phyloP scores from a whole-genome alignment of 2,888 invertebrate genomes.

The Ornithoptera alexandrae region DNA sequence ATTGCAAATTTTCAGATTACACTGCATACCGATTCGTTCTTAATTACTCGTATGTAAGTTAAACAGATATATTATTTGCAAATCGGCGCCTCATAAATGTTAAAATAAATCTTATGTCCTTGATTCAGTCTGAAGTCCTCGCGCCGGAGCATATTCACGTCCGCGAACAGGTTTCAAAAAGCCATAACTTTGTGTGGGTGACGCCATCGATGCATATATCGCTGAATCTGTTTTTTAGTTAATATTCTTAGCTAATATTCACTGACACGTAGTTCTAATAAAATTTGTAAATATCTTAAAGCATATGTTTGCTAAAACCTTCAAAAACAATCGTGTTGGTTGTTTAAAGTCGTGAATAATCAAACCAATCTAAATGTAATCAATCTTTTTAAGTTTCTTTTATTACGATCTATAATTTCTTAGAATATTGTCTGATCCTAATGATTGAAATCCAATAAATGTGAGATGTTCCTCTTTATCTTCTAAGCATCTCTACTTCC shows the following conservation, averaged over 20 bases:
- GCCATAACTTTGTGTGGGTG: constrained; percentile 41
- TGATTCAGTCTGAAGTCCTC: constrained; percentile 43
- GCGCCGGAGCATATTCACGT: constrained; percentile 32
- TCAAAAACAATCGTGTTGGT: too few species aligned
- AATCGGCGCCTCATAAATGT: constrained; percentile 34
- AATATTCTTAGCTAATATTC: not conserved
- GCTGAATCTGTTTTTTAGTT: constrained; percentile 32
- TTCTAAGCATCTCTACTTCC: too few species aligned
- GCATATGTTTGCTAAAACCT: too few species aligned
- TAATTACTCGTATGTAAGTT: constrained; percentile 22
- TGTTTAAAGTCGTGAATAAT: too few species aligned
- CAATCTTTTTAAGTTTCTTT: too few species aligned
- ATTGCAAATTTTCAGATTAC: constrained; percentile 8
- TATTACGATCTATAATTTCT: too few species aligned
- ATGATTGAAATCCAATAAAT: too few species aligned
- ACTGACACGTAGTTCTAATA: too few species aligned
- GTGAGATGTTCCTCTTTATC: too few species aligned
- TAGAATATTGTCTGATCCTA: too few species aligned
- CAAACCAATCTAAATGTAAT: too few species aligned
- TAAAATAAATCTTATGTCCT: constrained; percentile 46
- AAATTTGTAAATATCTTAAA: too few species aligned
- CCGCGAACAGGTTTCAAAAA: constrained; percentile 42
- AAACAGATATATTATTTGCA: constrained; percentile 37
- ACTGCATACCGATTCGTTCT: constrained; percentile 3
- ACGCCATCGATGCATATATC: constrained; percentile 52